Percentiles rank a stretch among this genome's conserved stretches.
phyloP scores from a whole-genome alignment of 2,797 vertebrate genomes.

The Hemitrygon akajei region DNA sequence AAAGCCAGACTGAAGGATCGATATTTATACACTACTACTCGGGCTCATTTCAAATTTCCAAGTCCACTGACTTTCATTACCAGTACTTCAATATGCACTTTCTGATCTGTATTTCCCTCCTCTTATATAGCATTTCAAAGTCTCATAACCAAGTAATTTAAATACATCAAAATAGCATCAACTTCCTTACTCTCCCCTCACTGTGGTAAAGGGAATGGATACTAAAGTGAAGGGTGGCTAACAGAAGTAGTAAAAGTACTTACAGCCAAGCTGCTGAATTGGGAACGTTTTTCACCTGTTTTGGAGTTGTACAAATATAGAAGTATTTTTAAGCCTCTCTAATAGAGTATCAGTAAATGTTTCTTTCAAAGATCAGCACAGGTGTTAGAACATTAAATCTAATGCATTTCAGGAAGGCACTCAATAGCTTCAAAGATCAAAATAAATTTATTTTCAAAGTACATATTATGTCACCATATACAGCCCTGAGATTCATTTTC shows the following conservation, averaged over 20 bases:
- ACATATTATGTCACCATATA: no score
- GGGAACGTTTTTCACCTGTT: not conserved
- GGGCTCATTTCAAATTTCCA: not conserved
- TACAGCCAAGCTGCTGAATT: not conserved
- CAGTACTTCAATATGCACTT: not conserved
- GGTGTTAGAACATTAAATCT: not conserved
- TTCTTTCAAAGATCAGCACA: not conserved
- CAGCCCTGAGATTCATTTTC: no score
- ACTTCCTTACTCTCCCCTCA: not conserved
- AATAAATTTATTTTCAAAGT: no score
- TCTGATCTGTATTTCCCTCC: no score
- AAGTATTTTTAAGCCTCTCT: not conserved
- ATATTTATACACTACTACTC: not conserved
- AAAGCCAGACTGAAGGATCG: not conserved
- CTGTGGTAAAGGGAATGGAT: no score
- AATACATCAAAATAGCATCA: not conserved
- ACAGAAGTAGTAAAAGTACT: not conserved
- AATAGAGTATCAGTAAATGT: no score
- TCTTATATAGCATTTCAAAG: not conserved
- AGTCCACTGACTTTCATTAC: not conserved
- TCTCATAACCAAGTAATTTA: not conserved
- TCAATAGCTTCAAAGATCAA: not conserved
- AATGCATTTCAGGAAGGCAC: not conserved
- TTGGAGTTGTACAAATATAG: not conserved
- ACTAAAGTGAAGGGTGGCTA: no score